Conservation (phyloP, 2,113 vertebrate species). For the Grammomys surdaster region DNA sequence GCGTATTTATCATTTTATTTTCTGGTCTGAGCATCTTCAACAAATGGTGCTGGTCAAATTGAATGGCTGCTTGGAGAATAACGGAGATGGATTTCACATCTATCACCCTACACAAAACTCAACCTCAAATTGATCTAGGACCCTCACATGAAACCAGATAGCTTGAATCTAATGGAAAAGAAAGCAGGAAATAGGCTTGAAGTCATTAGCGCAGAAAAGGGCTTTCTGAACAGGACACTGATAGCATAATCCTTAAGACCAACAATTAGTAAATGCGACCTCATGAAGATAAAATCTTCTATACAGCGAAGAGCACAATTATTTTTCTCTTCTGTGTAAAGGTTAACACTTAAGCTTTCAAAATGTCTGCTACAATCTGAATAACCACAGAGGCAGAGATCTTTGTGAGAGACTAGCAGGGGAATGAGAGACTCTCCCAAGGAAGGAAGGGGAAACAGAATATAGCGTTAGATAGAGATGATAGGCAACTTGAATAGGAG, state of each 20-base stretch:
- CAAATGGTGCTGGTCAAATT: neutral
- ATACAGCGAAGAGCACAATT: neutral
- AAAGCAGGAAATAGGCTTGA: neutral
- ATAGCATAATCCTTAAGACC: neutral
- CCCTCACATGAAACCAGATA: neutral
- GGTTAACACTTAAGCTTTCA: neutral
- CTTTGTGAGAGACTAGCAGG: neutral
- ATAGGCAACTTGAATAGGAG: neutral
- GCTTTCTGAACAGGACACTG: neutral
- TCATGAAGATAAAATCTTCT: neutral
- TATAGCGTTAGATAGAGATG: neutral
- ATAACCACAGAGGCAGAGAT: neutral
- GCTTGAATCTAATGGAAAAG: neutral
- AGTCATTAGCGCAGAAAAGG: neutral
- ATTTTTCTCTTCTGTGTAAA: neutral
- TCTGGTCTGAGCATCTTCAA: neutral
- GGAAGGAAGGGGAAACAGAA: neutral
- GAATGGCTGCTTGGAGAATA: neutral
- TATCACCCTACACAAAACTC: neutral
- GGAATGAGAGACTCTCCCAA: neutral
- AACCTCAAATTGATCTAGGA: neutral
- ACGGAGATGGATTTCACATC: neutral
- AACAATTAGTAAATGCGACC: neutral
- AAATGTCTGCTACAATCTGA: neutral
- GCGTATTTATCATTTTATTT: neutral